Evolutionary conservation across 2,113 vertebrate genomes (phyloP), one percentile per base, ranked within the genome.

Genomic region (Mugil cephalus): DNA sequence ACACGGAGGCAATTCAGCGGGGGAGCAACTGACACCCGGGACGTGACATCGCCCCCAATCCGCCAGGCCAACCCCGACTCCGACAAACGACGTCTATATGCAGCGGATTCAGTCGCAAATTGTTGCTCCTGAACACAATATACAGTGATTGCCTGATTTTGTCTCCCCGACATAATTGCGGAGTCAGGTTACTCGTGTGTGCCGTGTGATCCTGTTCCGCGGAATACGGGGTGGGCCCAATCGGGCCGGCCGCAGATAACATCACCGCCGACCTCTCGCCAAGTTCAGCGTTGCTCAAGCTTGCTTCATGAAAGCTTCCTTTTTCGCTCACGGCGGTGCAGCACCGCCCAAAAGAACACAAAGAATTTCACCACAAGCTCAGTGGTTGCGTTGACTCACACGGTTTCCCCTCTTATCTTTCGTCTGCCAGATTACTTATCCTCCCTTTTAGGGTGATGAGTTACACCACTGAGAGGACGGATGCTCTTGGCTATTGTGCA

Each of bases 351-450:
- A 47, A 71, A 46, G 67, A 35, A 74, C 66, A 59, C 60, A 71
- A 80, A 74, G 51, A 76, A 80, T 79, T 69, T 81, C 9, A 68
- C 77, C 82, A 77, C 66, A 48, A 70, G 14, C 67, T 43, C 38
- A 30, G 21, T 1, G 12, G 50, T 69, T 66, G 21, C 19, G 19
- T 18, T 84, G 79, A 80, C 75, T 80, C 78, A 56, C 74, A 48
- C 30, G 6, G 59, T 74, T 80, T 66, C 62, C n/a, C 8, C 19
- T 42, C 42, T 84, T 69, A 83, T 88, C 84, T 81, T 80, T 90
- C 78, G 89, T 90, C 83, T 78, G 72, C 58, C 69, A 66, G 79
- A 87, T 86, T 83, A 89, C 74, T 88, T 85, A 74, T 84, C 71
- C 76, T 53, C 80, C 82, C 79, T 83, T 67, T 84, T 54, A 80